Evolutionary conservation across 2,888 invertebrate genomes (phyloP), one percentile per base, ranked within the genome.

Genomic region (Odiellus spinosus): DNA sequence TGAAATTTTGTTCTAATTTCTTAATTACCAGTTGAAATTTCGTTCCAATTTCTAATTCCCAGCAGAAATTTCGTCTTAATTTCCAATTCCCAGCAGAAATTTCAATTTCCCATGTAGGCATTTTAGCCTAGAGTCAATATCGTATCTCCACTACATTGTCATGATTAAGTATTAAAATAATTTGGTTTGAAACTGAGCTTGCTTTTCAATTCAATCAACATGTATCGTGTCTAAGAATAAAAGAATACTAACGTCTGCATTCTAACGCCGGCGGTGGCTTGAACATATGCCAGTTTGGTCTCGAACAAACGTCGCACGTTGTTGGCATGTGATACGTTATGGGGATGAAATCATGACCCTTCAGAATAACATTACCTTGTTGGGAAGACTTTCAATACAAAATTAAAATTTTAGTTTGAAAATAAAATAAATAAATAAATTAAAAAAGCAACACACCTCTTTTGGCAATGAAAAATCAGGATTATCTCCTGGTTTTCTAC

Each of bases 271-370:
- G 86, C 54, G 96, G 95, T 57, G 96, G 96, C 62, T 91, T 81
- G 70, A 98, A 84, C 80, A 96, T 83, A 70, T 93, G 83, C 87
- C 91, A 96, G 59, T 96, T 75, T 60, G 91, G 91, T 63, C 88
- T 90, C 55, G 88, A 80, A 74, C 98, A 98, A 58, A 88, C 83
- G 72, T 96, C 96, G 72, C 96, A 98, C 58, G 86, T 83, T 11
- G 95, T 91, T 47, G 96, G 95, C 79, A 93, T 95, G 70, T 96
- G 93, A 71, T 87, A 96, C 59, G 86, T 86, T 62, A 96, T 87
- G 67, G 85, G 82, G 55, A 93, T 77, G 65, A 96, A 85, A 70
- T 95, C 95, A 71, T 98, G 96, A 12, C 95, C 84, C 67, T 88
- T 88, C 64, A 86, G 78, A 59, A 76, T 74, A 56, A 82, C 73